These are phyloP conservation scores for Corvus hawaiiensis DNA, from an alignment of 2,113 vertebrate species.

Conservation along the genomic window DNA sequence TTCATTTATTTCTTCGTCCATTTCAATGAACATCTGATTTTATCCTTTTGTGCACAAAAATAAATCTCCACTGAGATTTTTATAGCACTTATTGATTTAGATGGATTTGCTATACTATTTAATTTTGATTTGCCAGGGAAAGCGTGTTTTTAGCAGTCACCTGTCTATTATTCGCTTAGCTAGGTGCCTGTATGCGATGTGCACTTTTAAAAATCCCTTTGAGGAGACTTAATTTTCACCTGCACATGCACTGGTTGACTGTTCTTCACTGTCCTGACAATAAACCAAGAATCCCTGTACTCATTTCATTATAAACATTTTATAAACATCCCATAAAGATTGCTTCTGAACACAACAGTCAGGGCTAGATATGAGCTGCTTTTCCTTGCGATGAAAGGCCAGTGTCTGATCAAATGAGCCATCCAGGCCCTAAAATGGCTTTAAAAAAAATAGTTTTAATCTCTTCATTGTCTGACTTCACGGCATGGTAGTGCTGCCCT, in stretches of 20 bases:
- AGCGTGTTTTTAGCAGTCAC: background rate
- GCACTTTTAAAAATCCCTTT: background rate
- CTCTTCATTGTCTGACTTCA: slow-evolving; percentile 58
- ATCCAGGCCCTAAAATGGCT: slow-evolving; percentile 22
- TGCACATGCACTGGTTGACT: background rate
- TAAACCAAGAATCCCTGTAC: background rate
- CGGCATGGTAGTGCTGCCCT: slow-evolving; percentile 52
- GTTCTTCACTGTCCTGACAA: background rate
- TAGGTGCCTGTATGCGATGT: background rate
- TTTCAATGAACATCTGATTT: background rate
- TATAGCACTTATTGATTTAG: background rate
- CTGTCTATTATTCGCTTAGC: slow-evolving; percentile 5
- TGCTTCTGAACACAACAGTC: background rate
- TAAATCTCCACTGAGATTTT: background rate
- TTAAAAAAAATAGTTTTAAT: slow-evolving; percentile 50
- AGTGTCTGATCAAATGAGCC: slow-evolving; percentile 42
- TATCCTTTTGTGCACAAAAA: slow-evolving; percentile 10
- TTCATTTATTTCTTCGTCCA: background rate
- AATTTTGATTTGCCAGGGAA: background rate
- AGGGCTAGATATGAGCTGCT: background rate
- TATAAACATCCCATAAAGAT: slow-evolving; percentile 1
- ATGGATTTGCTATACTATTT: background rate
- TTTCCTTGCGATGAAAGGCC: slow-evolving; percentile 23
- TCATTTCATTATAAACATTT: slow-evolving; percentile 18
- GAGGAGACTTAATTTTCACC: slow-evolving; percentile 19